Conservation (phyloP, 2,797 vertebrate species). For the Xenopus petersii region DNA sequence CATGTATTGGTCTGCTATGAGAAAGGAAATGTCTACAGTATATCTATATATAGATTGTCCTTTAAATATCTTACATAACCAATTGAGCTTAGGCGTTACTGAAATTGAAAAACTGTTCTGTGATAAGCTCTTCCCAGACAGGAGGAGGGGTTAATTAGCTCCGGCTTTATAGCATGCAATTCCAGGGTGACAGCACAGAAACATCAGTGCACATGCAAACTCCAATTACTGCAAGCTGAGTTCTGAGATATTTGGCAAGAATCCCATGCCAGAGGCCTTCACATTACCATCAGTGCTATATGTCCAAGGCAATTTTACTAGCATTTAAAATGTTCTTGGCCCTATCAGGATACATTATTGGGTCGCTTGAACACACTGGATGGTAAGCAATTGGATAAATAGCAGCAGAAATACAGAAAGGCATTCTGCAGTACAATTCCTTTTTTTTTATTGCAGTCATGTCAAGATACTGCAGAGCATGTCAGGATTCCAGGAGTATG, state of each 20-base stretch:
- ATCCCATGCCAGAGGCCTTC: slow-evolving; percentile 9
- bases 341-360: background rate
- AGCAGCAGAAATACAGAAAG: too few relatives aligned
- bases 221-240: slow-evolving; percentile 5
- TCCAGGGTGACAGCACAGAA: slow-evolving; percentile 20
- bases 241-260: slow-evolving; percentile 2
- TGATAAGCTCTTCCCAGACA: background rate
- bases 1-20: too few relatives aligned
- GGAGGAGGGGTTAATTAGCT: slow-evolving; percentile 11
- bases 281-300: slow-evolving; percentile 9
- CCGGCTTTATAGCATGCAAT: slow-evolving; percentile 30
- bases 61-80: too few relatives aligned
- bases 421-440: too few relatives aligned
- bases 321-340: background rate
- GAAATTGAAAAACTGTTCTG: slow-evolving; percentile 2
- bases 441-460: too few relatives aligned
- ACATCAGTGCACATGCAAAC: slow-evolving; percentile 26
- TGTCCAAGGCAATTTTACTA: slow-evolving; percentile 1
- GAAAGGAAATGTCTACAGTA: too few relatives aligned
- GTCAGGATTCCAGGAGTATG: too few relatives aligned
- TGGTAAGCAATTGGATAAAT: too few relatives aligned
- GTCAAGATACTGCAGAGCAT: too few relatives aligned
- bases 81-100: background rate
- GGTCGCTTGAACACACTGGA: too few relatives aligned
- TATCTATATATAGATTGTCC: too few relatives aligned